Evolutionary conservation across 2,888 invertebrate species (phyloP).

Genomic region (Kuschelorhynchus macadamiae): DNA sequence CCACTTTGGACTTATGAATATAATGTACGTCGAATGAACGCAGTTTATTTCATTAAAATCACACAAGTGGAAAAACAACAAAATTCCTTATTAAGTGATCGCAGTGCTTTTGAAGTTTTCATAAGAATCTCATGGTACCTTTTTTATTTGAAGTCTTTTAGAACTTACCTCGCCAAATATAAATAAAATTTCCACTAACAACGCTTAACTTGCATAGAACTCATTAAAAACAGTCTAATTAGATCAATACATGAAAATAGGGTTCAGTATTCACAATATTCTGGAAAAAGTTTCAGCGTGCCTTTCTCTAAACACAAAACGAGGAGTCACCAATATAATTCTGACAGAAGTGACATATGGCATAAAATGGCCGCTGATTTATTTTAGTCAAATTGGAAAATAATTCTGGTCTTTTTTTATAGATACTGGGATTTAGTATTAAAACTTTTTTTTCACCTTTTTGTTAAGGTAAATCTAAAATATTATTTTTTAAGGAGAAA

Average conservation of each 20-base stretch:
- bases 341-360: slow-evolving; percentile 10
- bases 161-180: slow-evolving; percentile 43
- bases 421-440: too few relatives aligned
- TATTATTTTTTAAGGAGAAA: too few relatives aligned
- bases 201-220: slow-evolving; percentile 21
- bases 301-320: slow-evolving; percentile 7
- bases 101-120: slow-evolving; percentile 8
- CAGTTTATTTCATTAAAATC: too few relatives aligned
- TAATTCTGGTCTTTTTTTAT: too few relatives aligned
- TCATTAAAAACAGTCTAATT: slow-evolving; percentile 13
- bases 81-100: too few relatives aligned
- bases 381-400: too few relatives aligned
- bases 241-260: slow-evolving; percentile 10
- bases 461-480: too few relatives aligned
- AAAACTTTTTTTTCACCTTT: too few relatives aligned
- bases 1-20: too few relatives aligned
- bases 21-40: too few relatives aligned
- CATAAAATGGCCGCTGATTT: slow-evolving; percentile 23
- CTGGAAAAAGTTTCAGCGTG: slow-evolving; percentile 6
- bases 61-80: too few relatives aligned
- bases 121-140: slow-evolving; percentile 11
- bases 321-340: slow-evolving; percentile 16
- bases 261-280: slow-evolving; percentile 33
- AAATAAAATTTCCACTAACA: slow-evolving; percentile 27
- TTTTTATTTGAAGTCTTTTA: slow-evolving; percentile 26